Base-by-base conservation (phyloP, 1,140 invertebrate species). In the Heliconius nattereri region DNA sequence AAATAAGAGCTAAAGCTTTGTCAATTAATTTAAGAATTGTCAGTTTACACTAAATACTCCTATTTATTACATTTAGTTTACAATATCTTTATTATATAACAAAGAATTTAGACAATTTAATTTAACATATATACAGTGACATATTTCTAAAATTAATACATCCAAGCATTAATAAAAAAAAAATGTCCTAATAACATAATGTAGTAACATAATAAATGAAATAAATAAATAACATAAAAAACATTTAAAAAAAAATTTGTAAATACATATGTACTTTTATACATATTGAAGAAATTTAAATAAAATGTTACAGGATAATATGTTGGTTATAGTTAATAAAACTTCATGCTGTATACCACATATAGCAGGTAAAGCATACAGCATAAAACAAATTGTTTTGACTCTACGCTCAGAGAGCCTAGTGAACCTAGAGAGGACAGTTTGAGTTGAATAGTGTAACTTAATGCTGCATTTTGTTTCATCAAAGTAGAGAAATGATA, bases 201-300 rank as follows among this genome's bases (percentile, higher is more conserved):
- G 8, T 23, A 60, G 20, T 23, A 32, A 32, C 32, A n/a, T 60
- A 23, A n/a, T 26, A 60, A 11, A 60, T 60, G 0, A 60, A 23
- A 60, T 26, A 60, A 60, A 60, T 60, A 60, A 60, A 60, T 60
- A 60, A 3, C 57, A 60, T 60, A 60, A 60, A 60, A 26, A n/a
- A 13, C n/a, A 60, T 26, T 11, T n/a, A 20, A 20, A 19, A 19
- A 7, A 20, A 7, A 26, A 26, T 60, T n/a, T 23, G 9, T 60
- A 23, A 60, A 20, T 52, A 52, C 49, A 52, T 52, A 52, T 52
- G 11, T 40, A 45, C 40, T 16, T 16, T 16, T 3, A 45, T 45
- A 52, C 7, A 8, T 52, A 52, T 52, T 52, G 6, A 66, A 13
- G 26, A 66, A 66, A 66, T 26, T 29, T 16, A 1, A 66, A 5